Conservation (phyloP, 2,888 invertebrate species). For the Lycia hirtaria region DNA sequence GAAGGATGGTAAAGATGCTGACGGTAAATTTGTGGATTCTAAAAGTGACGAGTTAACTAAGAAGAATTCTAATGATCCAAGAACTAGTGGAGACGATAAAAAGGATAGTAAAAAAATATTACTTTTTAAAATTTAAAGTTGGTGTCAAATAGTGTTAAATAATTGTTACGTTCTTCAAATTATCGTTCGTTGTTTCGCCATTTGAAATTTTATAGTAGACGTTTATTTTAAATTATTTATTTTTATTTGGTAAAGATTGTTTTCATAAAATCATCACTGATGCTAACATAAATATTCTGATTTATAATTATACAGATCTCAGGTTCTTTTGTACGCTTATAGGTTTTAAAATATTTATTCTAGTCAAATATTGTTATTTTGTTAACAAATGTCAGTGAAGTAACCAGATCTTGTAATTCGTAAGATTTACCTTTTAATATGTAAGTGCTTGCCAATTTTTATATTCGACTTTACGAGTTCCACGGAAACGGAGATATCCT, state of each 20-base stretch:
- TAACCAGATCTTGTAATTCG: constrained; percentile 78
- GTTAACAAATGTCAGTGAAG: constrained; percentile 80
- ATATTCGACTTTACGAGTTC: constrained; percentile 37
- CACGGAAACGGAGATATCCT: constrained; percentile 20
- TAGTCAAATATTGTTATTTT: constrained; percentile 63
- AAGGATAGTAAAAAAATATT: constrained; percentile 43
- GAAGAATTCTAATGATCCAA: constrained; percentile 57
- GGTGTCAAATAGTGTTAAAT: background rate
- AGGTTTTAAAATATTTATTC: constrained; percentile 68
- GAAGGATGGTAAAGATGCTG: constrained; percentile 59
- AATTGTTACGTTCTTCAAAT: constrained; percentile 16
- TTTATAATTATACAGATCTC: constrained; percentile 42
- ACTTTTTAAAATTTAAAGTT: background rate
- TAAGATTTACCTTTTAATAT: constrained; percentile 77
- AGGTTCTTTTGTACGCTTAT: constrained; percentile 46
- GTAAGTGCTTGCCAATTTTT: constrained; percentile 81
- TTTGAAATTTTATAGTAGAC: constrained; percentile 58
- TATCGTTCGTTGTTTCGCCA: constrained; percentile 40
- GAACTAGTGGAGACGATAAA: constrained; percentile 56
- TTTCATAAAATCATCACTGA: constrained; percentile 44
- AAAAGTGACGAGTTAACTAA: constrained; percentile 60
- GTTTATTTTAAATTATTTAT: constrained; percentile 55
- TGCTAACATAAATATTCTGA: constrained; percentile 38
- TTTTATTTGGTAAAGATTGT: constrained; percentile 61
- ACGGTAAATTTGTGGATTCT: constrained; percentile 49